Conservation (phyloP, 2,888 invertebrate species). For the Trichacis sp. region DNA sequence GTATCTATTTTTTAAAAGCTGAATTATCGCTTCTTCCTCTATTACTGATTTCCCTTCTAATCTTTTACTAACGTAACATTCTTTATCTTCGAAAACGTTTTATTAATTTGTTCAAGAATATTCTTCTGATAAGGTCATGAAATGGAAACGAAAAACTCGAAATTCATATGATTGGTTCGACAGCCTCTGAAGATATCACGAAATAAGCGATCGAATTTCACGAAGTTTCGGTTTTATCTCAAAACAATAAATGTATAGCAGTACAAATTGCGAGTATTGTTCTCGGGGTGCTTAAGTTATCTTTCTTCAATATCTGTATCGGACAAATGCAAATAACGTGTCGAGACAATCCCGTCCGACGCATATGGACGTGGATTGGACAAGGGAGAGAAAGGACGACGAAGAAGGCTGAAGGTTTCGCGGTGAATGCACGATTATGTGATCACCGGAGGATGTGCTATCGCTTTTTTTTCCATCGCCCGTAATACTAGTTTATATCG, state of each 20-base stretch:
- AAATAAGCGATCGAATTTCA: too few relatives aligned
- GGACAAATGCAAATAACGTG: conserved; percentile 45
- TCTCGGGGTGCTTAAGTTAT: conserved; percentile 42
- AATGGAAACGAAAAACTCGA: too few relatives aligned
- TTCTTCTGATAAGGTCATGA: too few relatives aligned
- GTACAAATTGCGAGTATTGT: conserved; percentile 44
- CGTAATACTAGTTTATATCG: conserved; percentile 61
- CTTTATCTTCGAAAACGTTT: too few relatives aligned
- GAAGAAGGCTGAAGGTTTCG: conserved; percentile 47
- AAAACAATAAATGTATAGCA: conserved; percentile 35
- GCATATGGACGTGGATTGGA: conserved; percentile 39
- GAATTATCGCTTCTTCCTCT: too few relatives aligned
- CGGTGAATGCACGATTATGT: conserved; percentile 66
- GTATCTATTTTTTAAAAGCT: not conserved
- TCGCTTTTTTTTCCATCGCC: conserved; percentile 43
- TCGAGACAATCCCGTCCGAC: conserved; percentile 32
- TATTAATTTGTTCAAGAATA: too few relatives aligned
- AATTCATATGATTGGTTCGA: too few relatives aligned
- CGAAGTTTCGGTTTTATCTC: too few relatives aligned
- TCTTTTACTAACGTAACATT: too few relatives aligned
- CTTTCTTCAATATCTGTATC: conserved; percentile 44
- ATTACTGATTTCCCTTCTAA: too few relatives aligned
- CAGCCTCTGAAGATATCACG: too few relatives aligned
- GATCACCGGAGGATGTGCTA: conserved; percentile 62
- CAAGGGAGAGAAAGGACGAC: conserved; percentile 42